Evolutionary conservation across 1,140 invertebrate species (phyloP), one percentile per base, ranked within the genome.

Genomic region (Papilio glaucus): DNA sequence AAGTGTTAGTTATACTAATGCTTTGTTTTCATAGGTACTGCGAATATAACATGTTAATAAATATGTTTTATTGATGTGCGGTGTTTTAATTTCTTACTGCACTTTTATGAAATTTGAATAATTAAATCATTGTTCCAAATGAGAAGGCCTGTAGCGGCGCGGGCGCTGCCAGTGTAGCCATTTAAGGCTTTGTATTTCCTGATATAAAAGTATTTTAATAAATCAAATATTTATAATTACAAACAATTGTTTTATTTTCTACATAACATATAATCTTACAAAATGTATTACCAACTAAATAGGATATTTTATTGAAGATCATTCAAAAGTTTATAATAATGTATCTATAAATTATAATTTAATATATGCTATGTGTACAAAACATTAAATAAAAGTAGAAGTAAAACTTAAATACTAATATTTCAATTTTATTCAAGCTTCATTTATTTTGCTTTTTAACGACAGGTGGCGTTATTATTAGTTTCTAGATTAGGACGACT

Each of bases 1-100:
- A 81, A 82, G 83, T 85, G 74, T 85, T 85, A 85, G 83, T 85
- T 72, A 57, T 79, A 83, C 81, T 85, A 83, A 85, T 85, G 75
- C 79, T 77, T 83, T 61, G 70, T 75, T 69, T 73, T 18, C 62
- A 42, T 65, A 75, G 63, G 38, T 69, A 69, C 41, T 49, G 65
- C 63, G n/a, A 49, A 69, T 69, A 13, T 68, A 68, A 45, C 29
- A 69, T 49, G 41, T 69, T 69, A 69, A 49, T 68, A 45, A 68
- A 68, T 68, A 49, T 69, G 42, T 69, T 69, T 69, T 53, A 69
- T 49, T 45, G 13, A 69, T 69, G 67, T 69, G 67, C 67, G 67
- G 67, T 69, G 42, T 53, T 69, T 69, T 69, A 18, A 53, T 49
- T 69, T 45, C 41, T 53, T 37, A 68, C 65, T 45, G 42, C 71